These are phyloP conservation scores for Eutrigla gurnardus DNA, from an alignment of 2,797 vertebrate genomes.

Conservation along the genomic window DNA sequence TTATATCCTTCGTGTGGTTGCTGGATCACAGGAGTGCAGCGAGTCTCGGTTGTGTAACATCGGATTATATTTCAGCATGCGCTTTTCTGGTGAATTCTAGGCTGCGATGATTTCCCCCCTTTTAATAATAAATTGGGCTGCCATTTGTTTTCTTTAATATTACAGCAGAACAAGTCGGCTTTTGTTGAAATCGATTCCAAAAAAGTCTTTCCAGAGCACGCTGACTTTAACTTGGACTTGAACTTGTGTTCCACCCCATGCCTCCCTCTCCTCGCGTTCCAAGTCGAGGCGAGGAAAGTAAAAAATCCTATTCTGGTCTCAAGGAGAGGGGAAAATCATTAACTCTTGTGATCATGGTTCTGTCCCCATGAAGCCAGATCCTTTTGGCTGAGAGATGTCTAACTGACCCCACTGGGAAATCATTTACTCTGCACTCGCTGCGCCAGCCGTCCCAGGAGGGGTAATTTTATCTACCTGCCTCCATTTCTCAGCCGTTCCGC, in stretches of 20 bases:
- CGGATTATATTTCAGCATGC: slow-evolving; percentile 11
- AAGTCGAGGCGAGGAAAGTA: slow-evolving; percentile 29
- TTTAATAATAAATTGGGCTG: background rate
- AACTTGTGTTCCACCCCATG: slow-evolving; percentile 31
- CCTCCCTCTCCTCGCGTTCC: slow-evolving; percentile 34
- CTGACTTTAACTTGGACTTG: slow-evolving; percentile 44
- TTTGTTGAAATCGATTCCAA: slow-evolving; percentile 3
- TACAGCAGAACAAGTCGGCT: slow-evolving; percentile 1
- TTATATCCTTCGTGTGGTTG: background rate
- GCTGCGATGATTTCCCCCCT: slow-evolving; percentile 7
- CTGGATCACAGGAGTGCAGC: background rate
- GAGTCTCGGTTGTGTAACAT: background rate
- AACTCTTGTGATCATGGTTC: slow-evolving; percentile 72
- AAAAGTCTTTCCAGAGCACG: slow-evolving; percentile 29
- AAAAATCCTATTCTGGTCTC: slow-evolving; percentile 44
- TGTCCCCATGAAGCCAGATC: slow-evolving; percentile 59
- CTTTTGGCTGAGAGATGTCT: slow-evolving; percentile 65
- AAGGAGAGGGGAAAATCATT: slow-evolving; percentile 79
- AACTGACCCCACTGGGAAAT: slow-evolving; percentile 82
- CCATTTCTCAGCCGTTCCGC: slow-evolving; percentile 54
- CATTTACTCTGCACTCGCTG: slow-evolving; percentile 74
- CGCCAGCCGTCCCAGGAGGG: slow-evolving; percentile 64
- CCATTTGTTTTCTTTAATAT: background rate
- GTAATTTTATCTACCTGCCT: slow-evolving; percentile 79
- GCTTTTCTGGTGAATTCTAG: background rate